Evolutionary conservation across 1,140 invertebrate species (phyloP), one percentile per base, ranked within the genome.

Genomic region (Drusus annulatus): DNA sequence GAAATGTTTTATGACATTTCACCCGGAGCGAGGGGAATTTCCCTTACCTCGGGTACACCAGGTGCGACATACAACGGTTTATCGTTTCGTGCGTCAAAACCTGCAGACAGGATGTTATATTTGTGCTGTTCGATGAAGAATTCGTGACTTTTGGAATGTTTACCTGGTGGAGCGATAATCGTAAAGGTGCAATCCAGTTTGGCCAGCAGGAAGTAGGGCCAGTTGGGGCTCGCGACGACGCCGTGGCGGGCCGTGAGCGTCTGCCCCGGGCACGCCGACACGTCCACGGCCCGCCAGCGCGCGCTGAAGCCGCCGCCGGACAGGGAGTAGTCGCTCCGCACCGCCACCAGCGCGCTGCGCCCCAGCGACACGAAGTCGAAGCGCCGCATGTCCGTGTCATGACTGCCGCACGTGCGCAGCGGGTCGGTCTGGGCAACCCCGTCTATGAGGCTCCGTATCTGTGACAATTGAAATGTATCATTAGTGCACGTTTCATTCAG

Each of bases 261-360:
- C 83, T 92, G 92, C 2, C 90, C 88, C 0, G 92, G 92, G 86
- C 94, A 95, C 1, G 91, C 90, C 0, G 90, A 90, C 25, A 94
- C 88, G 79, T 94, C 93, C 0, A 95, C 92, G 0, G 93, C 91
- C 50, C 90, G 87, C 94, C 94, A 96, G 1, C 85, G 87, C 5
- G 93, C 86, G 5, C 91, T 89, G 85, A 94, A 95, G 1, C 94
- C 94, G n/a, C 87, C 84, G 0, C 91, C 91, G 7, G 92, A 88
- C 0, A 92, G 90, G 62, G 93, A 93, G 85, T 93, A 94, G 86
- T 96, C 94, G 0, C 93, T 93, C 84, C 93, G 93, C 84, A 96
- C 94, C 75, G 90, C 89, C 7, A 95, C 79, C 19, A 91, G 86
- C 1, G 91, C 91, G 78, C 90, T 88, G 85, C 94, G 93, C 16